Evolutionary conservation across 2,797 vertebrate genomes (phyloP), one percentile per base, ranked within the genome.

Genomic region (Halcyon badia): DNA sequence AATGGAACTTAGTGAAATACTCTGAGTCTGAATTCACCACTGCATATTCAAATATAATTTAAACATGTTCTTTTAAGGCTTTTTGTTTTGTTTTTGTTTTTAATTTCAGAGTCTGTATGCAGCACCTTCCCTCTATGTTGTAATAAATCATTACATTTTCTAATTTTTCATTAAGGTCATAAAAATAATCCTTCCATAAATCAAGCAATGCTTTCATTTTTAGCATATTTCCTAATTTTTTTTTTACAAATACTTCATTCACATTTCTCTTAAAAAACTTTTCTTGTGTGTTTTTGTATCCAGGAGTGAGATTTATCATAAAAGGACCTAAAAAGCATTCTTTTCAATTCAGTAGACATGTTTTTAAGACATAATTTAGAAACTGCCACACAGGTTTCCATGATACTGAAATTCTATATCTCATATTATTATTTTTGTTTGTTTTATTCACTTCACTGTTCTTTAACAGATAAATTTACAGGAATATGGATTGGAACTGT

Each of bases 1-100:
- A 77, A 28, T 17, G 41, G 46, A 83, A 57, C 33, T 94, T 95
- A 86, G 79, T 77, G 35, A 87, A 84, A 84, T 91, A 82, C 33
- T 11, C 60, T 49, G 49, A 90, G 56, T 42, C 41, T 80, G 80
- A 89, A 69, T 68, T 86, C 51, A 70, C 46, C 26, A 79, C 58
- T 87, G n/a, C 52, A 33, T 48, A 62, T 17, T 64, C 28, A 66
- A 60, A 60, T 87, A 71, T 68, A 4, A 86, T 91, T 88, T 89
- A 72, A 72, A 90, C 30, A 30, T 80, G 20, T 25, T 65, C 51
- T 42, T 57, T 84, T 30, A 81, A 41, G 7, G 26, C 13, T 51
- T 51, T 62, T 30, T 41, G 15, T 10, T 80, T 60, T 65, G 21
- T 37, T 68, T 5, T 13, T 14, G 14, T 71, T 54, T 66, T 16